phyloP scores from a whole-genome alignment of 2,888 invertebrate genomes.

The Leucoptera coffeella region DNA sequence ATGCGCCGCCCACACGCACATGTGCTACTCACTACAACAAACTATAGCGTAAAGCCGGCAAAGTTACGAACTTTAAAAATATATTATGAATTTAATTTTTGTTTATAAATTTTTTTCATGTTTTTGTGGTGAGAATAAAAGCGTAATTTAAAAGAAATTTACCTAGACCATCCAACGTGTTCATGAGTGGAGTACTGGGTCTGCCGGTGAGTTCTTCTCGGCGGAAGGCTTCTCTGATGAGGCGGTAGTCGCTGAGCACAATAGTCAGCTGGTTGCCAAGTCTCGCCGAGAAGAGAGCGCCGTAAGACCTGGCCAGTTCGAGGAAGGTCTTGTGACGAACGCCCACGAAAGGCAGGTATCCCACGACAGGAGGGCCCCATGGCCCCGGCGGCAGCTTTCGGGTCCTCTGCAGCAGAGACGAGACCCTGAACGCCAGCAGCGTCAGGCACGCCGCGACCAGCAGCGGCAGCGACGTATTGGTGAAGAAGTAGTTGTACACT shows the following conservation, averaged over 20 bases:
- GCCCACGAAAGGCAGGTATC: slow-evolving; percentile 77
- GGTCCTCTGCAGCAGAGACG: slow-evolving; percentile 30
- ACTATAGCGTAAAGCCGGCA: too few species aligned
- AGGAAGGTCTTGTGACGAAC: slow-evolving; percentile 73
- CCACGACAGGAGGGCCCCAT: slow-evolving; percentile 79
- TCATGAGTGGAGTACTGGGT: slow-evolving; percentile 80
- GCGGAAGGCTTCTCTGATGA: slow-evolving; percentile 80
- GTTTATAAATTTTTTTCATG: not conserved
- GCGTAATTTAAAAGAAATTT: too few species aligned
- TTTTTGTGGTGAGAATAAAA: too few species aligned
- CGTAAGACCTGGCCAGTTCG: slow-evolving; percentile 71
- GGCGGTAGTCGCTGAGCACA: slow-evolving; percentile 79
- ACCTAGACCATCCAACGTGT: slow-evolving; percentile 85
- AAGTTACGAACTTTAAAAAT: too few species aligned
- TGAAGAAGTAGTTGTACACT: slow-evolving; percentile 35
- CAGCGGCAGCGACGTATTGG: slow-evolving; percentile 28
- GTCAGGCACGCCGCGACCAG: slow-evolving; percentile 41
- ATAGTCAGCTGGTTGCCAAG: slow-evolving; percentile 79
- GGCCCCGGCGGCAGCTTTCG: slow-evolving; percentile 77
- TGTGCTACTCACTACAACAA: slow-evolving; percentile 3
- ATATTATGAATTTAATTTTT: not conserved
- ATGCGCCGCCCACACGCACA: slow-evolving; percentile 20
- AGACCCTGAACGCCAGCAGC: slow-evolving; percentile 39
- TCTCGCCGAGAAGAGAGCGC: slow-evolving; percentile 72
- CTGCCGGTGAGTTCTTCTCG: slow-evolving; percentile 84